phyloP scores from a whole-genome alignment of 2,113 vertebrate genomes.

The Neolamprologus kungweensis region DNA sequence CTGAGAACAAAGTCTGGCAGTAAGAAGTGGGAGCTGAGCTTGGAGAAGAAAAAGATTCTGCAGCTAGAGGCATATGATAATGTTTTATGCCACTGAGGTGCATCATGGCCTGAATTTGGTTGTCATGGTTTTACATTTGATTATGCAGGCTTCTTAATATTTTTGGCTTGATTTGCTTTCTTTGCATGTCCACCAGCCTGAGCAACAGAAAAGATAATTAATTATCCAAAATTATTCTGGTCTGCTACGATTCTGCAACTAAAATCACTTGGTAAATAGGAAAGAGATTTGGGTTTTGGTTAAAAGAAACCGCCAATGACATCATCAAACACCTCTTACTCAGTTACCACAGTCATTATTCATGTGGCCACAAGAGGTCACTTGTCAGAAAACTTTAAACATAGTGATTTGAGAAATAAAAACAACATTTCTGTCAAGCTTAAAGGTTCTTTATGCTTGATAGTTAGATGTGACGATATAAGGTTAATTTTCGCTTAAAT shows the following conservation, averaged over 20 bases:
- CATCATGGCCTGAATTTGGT: neutral
- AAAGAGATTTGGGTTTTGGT: neutral
- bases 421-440: neutral
- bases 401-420: neutral
- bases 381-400: neutral
- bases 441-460: neutral
- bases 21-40: neutral
- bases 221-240: neutral
- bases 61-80: neutral
- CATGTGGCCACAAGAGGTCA: neutral
- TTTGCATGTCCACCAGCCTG: neutral
- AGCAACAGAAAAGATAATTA: neutral
- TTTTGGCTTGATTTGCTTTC: neutral
- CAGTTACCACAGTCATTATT: neutral
- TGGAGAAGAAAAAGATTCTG: neutral
- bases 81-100: neutral
- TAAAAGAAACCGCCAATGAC: neutral
- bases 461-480: neutral
- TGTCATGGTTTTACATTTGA: neutral
- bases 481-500: neutral
- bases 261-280: neutral
- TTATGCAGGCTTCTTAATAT: neutral
- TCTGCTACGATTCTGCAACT: neutral
- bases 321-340: neutral
- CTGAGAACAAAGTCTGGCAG: slow-evolving; percentile 21